Evolutionary conservation across 2,113 vertebrate species (phyloP).

Genomic region (Athene cunicularia): DNA sequence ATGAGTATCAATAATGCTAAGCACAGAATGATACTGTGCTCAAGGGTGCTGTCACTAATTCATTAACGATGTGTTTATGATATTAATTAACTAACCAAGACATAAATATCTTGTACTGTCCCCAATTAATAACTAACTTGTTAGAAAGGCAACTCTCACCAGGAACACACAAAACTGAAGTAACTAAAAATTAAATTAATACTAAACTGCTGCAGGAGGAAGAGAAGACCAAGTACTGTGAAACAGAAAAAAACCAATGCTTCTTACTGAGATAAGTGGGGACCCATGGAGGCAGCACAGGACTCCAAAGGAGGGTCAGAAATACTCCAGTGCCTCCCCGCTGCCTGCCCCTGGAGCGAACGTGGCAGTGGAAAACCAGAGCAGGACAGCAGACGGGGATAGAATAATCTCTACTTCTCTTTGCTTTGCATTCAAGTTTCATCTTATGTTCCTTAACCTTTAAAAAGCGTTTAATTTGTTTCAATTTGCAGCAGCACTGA

Average conservation of each 20-base stretch:
- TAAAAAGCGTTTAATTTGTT: background rate
- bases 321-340: background rate
- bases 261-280: background rate
- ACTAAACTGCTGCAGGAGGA: background rate
- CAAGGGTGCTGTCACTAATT: background rate
- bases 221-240: background rate
- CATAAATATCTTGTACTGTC: background rate
- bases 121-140: background rate
- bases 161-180: background rate
- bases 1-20: background rate
- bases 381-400: accelerated
- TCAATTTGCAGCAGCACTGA: background rate
- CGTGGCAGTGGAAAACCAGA: background rate
- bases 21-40: background rate
- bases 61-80: background rate
- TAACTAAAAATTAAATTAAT: background rate
- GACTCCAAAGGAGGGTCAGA: background rate
- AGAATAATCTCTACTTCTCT: background rate
- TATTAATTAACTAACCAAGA: background rate
- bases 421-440: background rate
- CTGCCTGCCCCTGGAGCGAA: accelerated
- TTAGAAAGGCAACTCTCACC: background rate
- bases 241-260: background rate
- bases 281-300: background rate
- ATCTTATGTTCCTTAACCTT: background rate